Percentiles rank a stretch among this genome's conserved stretches.
These are phyloP conservation scores for Hoplostethus mediterraneus DNA, from an alignment of 2,797 vertebrate genomes.

Conservation along the genomic window DNA sequence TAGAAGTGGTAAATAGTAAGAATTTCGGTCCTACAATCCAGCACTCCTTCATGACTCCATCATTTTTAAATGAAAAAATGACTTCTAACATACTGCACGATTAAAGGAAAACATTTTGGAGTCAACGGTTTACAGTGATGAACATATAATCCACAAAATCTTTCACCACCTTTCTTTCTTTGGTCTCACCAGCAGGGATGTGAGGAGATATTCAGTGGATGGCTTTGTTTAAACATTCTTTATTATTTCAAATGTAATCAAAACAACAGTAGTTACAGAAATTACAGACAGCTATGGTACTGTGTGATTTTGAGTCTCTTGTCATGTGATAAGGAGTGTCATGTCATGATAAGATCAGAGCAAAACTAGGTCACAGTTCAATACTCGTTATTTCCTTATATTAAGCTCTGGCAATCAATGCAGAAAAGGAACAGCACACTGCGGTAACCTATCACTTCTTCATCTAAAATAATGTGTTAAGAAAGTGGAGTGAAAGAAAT, in stretches of 20 bases:
- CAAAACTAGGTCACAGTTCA: conserved; percentile 56
- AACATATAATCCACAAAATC: too few relatives aligned
- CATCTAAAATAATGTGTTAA: conserved; percentile 45
- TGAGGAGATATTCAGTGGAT: not conserved
- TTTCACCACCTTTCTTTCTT: too few relatives aligned
- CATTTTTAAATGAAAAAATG: not conserved
- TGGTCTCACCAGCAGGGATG: too few relatives aligned
- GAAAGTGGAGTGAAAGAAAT: conserved; percentile 57
- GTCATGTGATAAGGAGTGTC: conserved; percentile 58
- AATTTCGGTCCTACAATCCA: not conserved
- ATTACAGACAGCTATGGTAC: conserved; percentile 79
- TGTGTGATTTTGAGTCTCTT: conserved; percentile 68
- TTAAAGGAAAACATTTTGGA: not conserved
- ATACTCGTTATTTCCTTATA: conserved; percentile 19
- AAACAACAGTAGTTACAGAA: conserved; percentile 86
- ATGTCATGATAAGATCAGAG: conserved; percentile 48
- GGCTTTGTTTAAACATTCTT: conserved; percentile 71
- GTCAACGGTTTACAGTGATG: too few relatives aligned
- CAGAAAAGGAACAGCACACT: conserved; percentile 52
- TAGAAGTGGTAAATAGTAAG: not conserved
- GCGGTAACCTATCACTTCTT: conserved; percentile 34
- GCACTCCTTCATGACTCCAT: not conserved
- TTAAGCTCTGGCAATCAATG: conserved; percentile 32
- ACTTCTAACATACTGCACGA: not conserved
- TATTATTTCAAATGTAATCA: conserved; percentile 87